Evolutionary conservation across 2,888 invertebrate species (phyloP), one percentile per base, ranked within the genome.

Genomic region (Gnatocerus cornutus): DNA sequence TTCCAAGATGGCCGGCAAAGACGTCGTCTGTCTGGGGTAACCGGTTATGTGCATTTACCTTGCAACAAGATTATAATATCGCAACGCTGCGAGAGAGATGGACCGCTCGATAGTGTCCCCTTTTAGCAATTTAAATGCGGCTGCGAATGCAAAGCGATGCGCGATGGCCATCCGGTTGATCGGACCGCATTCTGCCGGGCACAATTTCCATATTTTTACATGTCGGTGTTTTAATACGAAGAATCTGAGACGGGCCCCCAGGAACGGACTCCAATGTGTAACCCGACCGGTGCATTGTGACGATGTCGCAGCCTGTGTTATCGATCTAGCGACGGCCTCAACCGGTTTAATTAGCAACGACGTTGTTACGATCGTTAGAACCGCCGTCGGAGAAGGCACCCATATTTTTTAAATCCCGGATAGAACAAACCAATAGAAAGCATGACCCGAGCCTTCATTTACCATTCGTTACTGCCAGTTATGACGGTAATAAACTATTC

Each of bases 101-200:
- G 77, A 80, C 80, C 78, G 77, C 76, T 78, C 76, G 84, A 84
- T 84, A 84, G 83, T 84, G 84, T 84, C 82, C 83, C 83, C 82
- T 84, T 84, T 85, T 84, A 84, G 85, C 85, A 84, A 85, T 85
- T 85, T 85, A 85, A 85, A 85, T 84, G 83, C 81, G 80, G 81
- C 79, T 81, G 81, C 82, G 80, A 83, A 84, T 84, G 84, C 83
- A 84, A 84, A 83, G 78, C 83, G 81, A 79, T 80, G 79, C 68
- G 71, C 78, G 77, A 78, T 78, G 78, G 76, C 78, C 77, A 76
- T 79, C 79, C 77, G 73, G 77, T 50, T 74, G 76, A 76, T 76
- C 77, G 76, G 76, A 76, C 78, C 74, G 79, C 80, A 80, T 81
- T 80, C 78, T 80, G 77, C 75, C 75, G 70, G 69, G 77, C 78